Base-by-base conservation (phyloP, 1,140 invertebrate species). In the Brachystomella parvula region DNA sequence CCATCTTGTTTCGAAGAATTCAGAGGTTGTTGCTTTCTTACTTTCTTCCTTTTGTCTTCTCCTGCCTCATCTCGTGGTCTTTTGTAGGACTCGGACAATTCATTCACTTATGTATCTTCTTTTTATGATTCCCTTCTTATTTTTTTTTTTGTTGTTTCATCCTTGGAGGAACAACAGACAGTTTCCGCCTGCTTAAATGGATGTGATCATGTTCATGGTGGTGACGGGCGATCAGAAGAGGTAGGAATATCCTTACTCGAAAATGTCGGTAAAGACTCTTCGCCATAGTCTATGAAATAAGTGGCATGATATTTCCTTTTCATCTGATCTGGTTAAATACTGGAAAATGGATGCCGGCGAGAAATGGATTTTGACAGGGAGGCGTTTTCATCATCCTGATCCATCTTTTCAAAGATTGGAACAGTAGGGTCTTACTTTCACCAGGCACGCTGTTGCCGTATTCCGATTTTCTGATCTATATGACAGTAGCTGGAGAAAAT, bases 81-180 rank as follows among this genome's bases (percentile, higher is more conserved):
- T 39, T 39, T 39, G 35, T 39, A 9, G 6, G 35, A 39, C 35
- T 39, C 19, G 35, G 35, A 39, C 35, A 39, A 39, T 39, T 39
- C 35, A 39, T 39, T 39, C n/a, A n/a, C n/a, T n/a, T n/a, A n/a
- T n/a, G n/a, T 39, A 19, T 9, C 35, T 39, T 39, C 35, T 39
- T 39, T 39, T 39, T 39, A 39, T 39, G 19, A 6, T 19, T 19
- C 19, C 6, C 6, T 39, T 19, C 6, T 39, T 39, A 9, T 24
- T 63, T 56, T 21, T 28, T 61, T 19, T 47, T n/a, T 35, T 63
- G 21, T n/a, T n/a, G n/a, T n/a, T n/a, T n/a, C n/a, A n/a, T n/a
- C n/a, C n/a, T n/a, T n/a, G n/a, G n/a, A n/a, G n/a, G n/a, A n/a
- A n/a, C n/a, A n/a, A n/a, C n/a, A n/a, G n/a, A n/a, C n/a, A n/a